Percentiles rank a stretch among this genome's conserved stretches.
Conservation (phyloP, 37 sponge, comb jelly and placozoan species). For the Ianthella basta region DNA sequence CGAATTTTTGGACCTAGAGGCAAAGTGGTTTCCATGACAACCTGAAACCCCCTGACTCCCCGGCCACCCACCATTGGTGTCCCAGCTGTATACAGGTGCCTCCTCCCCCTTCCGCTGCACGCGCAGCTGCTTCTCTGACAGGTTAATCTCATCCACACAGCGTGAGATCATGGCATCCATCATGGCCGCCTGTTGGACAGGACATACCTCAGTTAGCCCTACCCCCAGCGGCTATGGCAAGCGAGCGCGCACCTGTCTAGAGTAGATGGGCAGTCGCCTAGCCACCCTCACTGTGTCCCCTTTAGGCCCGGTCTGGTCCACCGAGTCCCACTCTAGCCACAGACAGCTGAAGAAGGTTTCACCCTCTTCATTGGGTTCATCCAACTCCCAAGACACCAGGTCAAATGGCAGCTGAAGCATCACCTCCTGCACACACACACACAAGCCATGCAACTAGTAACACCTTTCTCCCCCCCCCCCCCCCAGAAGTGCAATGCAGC, state of each 20-base stretch:
- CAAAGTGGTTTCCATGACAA: not conserved
- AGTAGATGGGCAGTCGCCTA: conserved; percentile 72
- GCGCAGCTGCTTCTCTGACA: conserved; percentile 49
- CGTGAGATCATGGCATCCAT: conserved; percentile 85
- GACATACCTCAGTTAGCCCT: not conserved
- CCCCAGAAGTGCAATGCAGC: too few relatives aligned
- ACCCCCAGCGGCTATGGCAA: not conserved
- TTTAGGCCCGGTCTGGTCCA: not conserved
- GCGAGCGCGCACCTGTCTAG: conserved; percentile 41
- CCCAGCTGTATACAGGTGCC: conserved; percentile 20
- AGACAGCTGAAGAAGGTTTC: conserved; percentile 72
- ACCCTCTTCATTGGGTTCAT: conserved; percentile 59
- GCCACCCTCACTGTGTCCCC: conserved; percentile 49
- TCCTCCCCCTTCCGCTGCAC: conserved; percentile 39
- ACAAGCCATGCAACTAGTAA: not conserved
- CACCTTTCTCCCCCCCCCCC: not conserved
- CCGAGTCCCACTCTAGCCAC: conserved; percentile 81
- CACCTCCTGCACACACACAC: conserved; percentile 40
- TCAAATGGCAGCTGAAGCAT: conserved; percentile 74
- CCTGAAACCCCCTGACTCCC: not conserved
- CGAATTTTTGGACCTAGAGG: not conserved
- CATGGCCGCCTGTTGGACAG: conserved; percentile 71
- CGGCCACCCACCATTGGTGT: not conserved
- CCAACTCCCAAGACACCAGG: conserved; percentile 78
- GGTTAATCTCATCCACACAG: conserved; percentile 64